phyloP scores from a whole-genome alignment of 2,113 vertebrate genomes.

The Chlorodrepanis virens region DNA sequence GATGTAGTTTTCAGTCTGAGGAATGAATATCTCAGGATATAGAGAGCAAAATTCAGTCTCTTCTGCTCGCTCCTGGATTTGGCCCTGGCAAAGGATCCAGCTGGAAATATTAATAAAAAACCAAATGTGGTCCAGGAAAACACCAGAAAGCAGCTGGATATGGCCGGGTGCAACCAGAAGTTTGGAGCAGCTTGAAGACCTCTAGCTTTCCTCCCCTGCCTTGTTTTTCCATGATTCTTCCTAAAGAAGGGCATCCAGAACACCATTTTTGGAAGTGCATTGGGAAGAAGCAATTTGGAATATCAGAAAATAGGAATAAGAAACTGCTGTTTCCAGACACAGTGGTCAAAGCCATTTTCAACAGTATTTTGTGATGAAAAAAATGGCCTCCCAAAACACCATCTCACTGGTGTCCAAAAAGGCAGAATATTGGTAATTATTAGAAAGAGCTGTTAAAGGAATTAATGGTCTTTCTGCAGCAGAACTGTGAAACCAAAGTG shows the following conservation, averaged over 20 bases:
- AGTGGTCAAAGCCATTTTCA: neutral
- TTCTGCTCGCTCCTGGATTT: neutral
- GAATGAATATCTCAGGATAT: neutral
- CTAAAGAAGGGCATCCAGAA: neutral
- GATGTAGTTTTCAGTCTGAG: neutral
- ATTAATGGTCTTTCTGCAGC: neutral
- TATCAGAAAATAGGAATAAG: neutral
- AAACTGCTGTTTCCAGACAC: neutral
- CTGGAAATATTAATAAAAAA: neutral
- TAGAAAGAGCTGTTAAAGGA: neutral
- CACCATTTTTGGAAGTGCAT: neutral
- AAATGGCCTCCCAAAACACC: neutral
- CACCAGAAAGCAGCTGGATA: neutral
- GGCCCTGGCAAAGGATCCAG: rapidly evolving
- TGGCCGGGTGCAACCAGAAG: neutral
- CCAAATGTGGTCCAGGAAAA: neutral
- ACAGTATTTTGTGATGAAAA: neutral
- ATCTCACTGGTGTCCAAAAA: neutral
- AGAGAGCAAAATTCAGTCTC: neutral
- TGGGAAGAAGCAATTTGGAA: neutral
- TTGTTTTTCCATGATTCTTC: neutral
- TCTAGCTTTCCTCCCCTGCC: neutral
- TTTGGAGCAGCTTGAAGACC: neutral
- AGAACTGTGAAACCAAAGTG: neutral
- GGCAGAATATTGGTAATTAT: neutral